Percentiles rank a stretch among this genome's conserved stretches.
Conservation (phyloP, 2,113 vertebrate species). For the Neofelis nebulosa region DNA sequence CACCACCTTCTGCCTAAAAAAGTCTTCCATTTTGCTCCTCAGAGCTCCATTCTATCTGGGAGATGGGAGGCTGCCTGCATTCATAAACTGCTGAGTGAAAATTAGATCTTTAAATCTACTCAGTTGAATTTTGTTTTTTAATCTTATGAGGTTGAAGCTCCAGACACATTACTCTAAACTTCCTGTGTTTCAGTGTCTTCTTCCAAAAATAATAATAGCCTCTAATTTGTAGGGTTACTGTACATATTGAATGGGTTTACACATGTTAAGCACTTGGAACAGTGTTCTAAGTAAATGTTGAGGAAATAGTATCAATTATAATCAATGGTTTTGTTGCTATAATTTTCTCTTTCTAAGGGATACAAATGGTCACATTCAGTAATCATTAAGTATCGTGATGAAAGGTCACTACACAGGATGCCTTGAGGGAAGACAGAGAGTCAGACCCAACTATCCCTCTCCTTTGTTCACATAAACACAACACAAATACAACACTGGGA, state of each 20-base stretch:
- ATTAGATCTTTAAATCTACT: background rate
- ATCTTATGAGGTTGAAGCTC: background rate
- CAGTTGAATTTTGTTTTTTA: background rate
- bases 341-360: background rate
- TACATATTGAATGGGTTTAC: background rate
- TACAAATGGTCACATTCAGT: background rate
- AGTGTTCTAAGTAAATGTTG: background rate
- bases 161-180: background rate
- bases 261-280: background rate
- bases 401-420: background rate
- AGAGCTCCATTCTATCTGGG: background rate
- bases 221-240: background rate
- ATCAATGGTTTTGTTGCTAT: background rate
- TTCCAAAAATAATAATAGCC: background rate
- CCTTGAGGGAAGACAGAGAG: background rate
- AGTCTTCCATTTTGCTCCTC: background rate
- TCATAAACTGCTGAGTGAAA: background rate
- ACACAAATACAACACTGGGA: background rate
- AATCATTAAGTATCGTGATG: background rate
- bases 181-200: background rate
- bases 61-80: background rate
- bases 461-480: background rate
- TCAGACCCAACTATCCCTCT: no score
- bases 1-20: background rate
- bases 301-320: background rate